Base-by-base conservation (phyloP, 2,797 vertebrate genomes). In the Heliangelus exortis region DNA sequence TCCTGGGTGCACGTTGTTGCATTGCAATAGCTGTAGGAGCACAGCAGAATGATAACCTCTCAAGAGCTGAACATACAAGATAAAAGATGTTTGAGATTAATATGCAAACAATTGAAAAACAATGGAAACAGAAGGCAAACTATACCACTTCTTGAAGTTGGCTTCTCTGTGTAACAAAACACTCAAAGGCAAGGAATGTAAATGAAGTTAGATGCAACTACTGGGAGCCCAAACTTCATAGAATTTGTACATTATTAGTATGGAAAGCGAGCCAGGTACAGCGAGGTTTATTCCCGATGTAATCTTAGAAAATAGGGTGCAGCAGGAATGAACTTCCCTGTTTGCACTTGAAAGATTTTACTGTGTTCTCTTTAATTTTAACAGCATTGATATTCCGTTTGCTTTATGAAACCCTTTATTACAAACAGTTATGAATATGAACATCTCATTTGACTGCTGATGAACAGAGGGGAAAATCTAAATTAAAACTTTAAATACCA, bases 401-500 rank as follows among this genome's bases (percentile, higher is more conserved):
- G 97, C 97, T 98, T 98, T 98, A 97, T 97, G 95, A 98, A 98
- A 97, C 96, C 96, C 96, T 97, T 97, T 98, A 98, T 97, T 97
- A 97, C 97, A 97, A 98, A 97, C 96, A 96, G 97, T 98, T 98
- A 97, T 97, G 97, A 98, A 98, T 98, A 98, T 97, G 97, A 98
- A 98, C 97, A 97, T 97, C 98, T 98, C 97, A 98, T 98, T 98
- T 98, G 98, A 97, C 97, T 98, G 96, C 97, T 97, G 87, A 98
- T 95, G 97, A 97, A 98, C 98, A 98, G 98, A 98, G 97, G 97
- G 97, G 96, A 96, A 98, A 98, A 98, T 99, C 98, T 98, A 99
- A 99, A 99, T 99, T 99, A 99, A 99, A 99, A 99, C 98, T 99
- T 99, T 99, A 99, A 99, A 99, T 98, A 98, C 98, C 98, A 98